Evolutionary conservation across 1,140 invertebrate genomes (phyloP), one percentile per base, ranked within the genome.

Genomic region (Macrobrachium nipponense): DNA sequence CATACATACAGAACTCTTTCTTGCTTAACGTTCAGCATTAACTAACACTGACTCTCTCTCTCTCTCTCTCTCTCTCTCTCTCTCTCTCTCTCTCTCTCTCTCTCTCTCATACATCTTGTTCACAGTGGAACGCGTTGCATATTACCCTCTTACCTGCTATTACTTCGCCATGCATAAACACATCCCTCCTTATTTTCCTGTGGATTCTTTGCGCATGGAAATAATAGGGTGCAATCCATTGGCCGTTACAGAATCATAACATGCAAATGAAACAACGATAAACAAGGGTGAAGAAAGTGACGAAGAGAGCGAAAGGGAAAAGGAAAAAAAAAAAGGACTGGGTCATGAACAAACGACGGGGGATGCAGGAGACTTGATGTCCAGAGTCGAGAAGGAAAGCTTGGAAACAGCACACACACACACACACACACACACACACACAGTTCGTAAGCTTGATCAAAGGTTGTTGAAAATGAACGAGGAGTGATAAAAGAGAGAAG

Each of bases 41-140:
- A 36, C 72, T n/a, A 15, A 5, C 36, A 12, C 73, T 36, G 23
- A 36, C 73, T 43, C 73, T 36, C 73, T 44, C 73, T 76, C 73
- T 44, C 73, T 76, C 44, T n/a, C 73, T 51, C 73, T 18, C 73
- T 18, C 73, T 51, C 73, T 44, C 73, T 51, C 36, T 10, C 51
- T 6, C 5, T 51, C 51, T 51, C 51, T 51, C 51, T 51, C 51
- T 51, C 51, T 51, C 66, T 23, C 66, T 23, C n/a, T 23, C n/a
- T 70, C 66, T 20, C 66, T 23, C 66, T 23, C 66, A 11, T 36
- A 14, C 20, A 70, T 70, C 36, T 70, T 70, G n/a, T 70, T 70
- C 66, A 51, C 51, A 51, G 12, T 51, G 51, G 51, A 12, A 51
- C 51, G 12, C 12, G 51, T 51, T 6, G 51, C 51, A 51, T 51